A percentile compares a stretch with the other conserved stretches of the same genome.
These are phyloP conservation scores for Pygathrix nemaeus DNA, from an alignment of 2,113 vertebrate genomes.

Conservation along the genomic window DNA sequence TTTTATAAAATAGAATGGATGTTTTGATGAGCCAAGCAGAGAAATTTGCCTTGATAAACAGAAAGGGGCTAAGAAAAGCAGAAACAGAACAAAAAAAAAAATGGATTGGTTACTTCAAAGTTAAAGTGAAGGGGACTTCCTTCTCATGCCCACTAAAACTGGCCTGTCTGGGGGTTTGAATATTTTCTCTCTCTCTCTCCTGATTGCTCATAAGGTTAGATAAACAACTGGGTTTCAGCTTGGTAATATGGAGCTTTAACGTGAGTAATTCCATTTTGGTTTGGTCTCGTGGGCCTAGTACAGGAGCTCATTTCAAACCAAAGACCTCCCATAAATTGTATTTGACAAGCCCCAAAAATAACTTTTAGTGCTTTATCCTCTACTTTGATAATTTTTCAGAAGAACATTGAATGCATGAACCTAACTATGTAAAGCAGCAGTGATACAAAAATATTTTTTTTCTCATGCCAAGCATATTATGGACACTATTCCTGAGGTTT, in stretches of 20 bases:
- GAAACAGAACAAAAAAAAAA: background rate
- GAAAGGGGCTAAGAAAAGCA: background rate
- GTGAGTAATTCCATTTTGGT: background rate
- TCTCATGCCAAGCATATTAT: background rate
- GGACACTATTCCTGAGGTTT: background rate
- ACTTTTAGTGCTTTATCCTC: background rate
- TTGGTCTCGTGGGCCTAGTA: background rate
- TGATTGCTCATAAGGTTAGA: background rate
- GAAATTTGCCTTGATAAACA: background rate
- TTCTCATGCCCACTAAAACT: background rate
- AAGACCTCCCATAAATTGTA: background rate
- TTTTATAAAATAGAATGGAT: background rate
- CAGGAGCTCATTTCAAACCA: background rate
- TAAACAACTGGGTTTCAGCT: background rate
- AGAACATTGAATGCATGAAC: background rate
- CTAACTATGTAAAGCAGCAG: background rate
- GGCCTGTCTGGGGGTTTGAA: background rate
- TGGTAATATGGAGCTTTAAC: background rate
- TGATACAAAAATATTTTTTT: background rate
- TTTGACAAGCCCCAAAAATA: background rate
- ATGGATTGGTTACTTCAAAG: background rate
- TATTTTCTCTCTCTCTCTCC: background rate
- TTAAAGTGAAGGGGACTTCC: background rate
- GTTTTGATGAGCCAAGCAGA: background rate
- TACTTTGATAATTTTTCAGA: background rate